phyloP scores from a whole-genome alignment of 2,797 vertebrate species.

The Acrossocheilus fasciatus region DNA sequence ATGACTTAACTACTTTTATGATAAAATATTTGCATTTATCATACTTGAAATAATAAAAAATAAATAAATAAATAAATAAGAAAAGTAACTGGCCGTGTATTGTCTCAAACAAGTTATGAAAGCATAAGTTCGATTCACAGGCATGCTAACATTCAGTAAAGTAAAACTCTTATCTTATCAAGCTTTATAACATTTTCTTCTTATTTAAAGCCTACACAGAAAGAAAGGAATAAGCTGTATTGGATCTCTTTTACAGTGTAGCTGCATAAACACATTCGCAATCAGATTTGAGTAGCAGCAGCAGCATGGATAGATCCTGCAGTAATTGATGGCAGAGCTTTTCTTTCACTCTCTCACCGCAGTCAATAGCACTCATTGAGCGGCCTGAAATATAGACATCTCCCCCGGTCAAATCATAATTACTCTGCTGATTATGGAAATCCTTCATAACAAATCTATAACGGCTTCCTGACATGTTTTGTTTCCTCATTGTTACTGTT shows the following conservation, averaged over 20 bases:
- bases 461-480: slow-evolving; percentile 28
- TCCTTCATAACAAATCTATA: slow-evolving; percentile 39
- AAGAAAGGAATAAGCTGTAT: background rate
- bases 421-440: slow-evolving; percentile 47
- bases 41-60: background rate
- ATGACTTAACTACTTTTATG: background rate
- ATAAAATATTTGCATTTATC: background rate
- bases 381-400: slow-evolving; percentile 44
- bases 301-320: slow-evolving; percentile 10
- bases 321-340: slow-evolving; percentile 14
- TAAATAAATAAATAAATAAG: background rate
- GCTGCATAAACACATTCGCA: background rate
- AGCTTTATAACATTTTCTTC: background rate
- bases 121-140: background rate
- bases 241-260: background rate
- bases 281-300: slow-evolving; percentile 27
- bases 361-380: slow-evolving; percentile 44
- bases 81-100: background rate
- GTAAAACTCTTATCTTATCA: background rate
- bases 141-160: background rate
- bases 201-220: slow-evolving; percentile 4
- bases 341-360: slow-evolving; percentile 29
- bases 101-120: background rate
- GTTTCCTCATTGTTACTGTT: slow-evolving; percentile 44
- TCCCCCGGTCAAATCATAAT: slow-evolving; percentile 50